Evolutionary conservation across 1,140 invertebrate genomes (phyloP).

Genomic region (Ruditapes philippinarum): DNA sequence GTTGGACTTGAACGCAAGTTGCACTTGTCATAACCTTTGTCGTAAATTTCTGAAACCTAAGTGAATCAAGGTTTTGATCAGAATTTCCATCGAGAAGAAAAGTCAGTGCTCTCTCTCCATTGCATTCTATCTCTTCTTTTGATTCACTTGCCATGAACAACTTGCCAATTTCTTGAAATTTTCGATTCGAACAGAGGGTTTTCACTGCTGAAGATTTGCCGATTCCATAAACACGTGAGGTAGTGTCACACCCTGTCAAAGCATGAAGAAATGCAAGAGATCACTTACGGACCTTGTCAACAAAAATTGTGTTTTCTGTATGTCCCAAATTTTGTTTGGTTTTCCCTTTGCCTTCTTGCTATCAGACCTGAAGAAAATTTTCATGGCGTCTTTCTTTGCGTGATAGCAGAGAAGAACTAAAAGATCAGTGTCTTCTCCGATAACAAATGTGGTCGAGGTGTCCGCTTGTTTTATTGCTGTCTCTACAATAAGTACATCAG

Average conservation of each 20-base stretch:
- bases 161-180: no score
- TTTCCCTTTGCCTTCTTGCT: constrained; percentile 19
- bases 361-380: no score
- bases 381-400: no score
- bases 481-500: constrained; percentile 68
- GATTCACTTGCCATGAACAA: no score
- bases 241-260: constrained; percentile 49
- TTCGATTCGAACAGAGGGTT: background rate
- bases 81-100: background rate
- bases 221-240: constrained; percentile 43
- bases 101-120: constrained; percentile 25
- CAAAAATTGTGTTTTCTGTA: background rate
- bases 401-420: no score
- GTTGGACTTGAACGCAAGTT: constrained; percentile 44
- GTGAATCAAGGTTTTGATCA: background rate
- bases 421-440: no score
- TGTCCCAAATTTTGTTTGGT: constrained; percentile 30
- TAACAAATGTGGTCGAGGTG: background rate
- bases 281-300: background rate
- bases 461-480: constrained; percentile 49
- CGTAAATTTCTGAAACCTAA: constrained; percentile 48
- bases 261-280: constrained; percentile 52
- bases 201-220: constrained; percentile 35
- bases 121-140: background rate
- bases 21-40: background rate